Base-by-base conservation (phyloP, 2,113 vertebrate genomes). In the Loxodonta africana region DNA sequence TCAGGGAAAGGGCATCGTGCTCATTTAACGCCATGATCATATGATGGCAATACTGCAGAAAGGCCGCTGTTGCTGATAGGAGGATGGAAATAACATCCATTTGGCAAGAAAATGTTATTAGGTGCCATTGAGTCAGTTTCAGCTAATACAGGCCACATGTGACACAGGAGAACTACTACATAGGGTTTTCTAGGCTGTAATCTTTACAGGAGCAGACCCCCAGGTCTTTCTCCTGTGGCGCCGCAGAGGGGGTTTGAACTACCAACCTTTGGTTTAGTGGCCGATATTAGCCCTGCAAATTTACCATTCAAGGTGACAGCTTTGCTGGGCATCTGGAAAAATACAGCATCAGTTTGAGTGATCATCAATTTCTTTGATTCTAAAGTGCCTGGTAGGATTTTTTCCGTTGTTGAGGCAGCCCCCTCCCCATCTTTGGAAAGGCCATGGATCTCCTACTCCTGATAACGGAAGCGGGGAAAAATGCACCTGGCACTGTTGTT, bases 401-500 rank as follows among this genome's bases (percentile, higher is more conserved):
- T 57, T 82, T 81, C 23, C 20, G 20, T 87, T 46, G 5, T 80
- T 91, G 65, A 94, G 81, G n/a, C 41, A 53, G 17, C 53, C 14
- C 5, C 8, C 10, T 53, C n/a, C 73, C 51, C 41, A 51, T n/a
- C 83, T 95, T 83, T 28, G 26, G 73, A 85, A 88, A 92, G 76
- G 53, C 48, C 94, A 62, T 14, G 26, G 60, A 41, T 88, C 53
- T 88, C 60, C 77, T 90, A 8, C 46, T 89, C 21, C 80, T 95
- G 80, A 95, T 33, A 90, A 83, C 65, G 77, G 11, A 69, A 86
- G 44, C 10, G 26, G 73, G 76, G 8, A 28, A 78, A 95, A 94
- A 46, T 0, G 1, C 28, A 86, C 95, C 96, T 96, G 65, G 28
- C 30, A 62, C 14, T 93, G 26, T 92, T 95, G 80, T 94, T 92